Evolutionary conservation across 2,888 invertebrate species (phyloP), one percentile per base, ranked within the genome.

Genomic region (Tipula unca): DNA sequence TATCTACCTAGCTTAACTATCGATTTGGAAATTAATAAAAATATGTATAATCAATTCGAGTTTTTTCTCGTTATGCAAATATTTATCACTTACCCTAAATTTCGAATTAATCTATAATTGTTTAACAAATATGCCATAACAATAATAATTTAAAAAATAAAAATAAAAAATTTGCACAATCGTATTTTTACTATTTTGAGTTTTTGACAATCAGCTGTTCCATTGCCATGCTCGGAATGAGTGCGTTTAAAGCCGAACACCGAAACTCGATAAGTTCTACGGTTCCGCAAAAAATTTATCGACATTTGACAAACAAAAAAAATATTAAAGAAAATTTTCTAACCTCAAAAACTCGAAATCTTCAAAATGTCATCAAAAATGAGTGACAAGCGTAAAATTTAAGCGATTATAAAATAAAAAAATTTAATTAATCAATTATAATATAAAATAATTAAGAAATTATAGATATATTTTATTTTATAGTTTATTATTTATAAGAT

Each of bases 121-220:
- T 83, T 83, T 32, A 83, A 83, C 14, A 83, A 32, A 83, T 32
- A 83, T 5, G 83, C 83, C 83, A 83, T 83, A 69, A 25, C 25
- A 69, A n/a, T n/a, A n/a, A n/a, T n/a, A n/a, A n/a, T n/a, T 13
- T 20, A 48, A 48, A 32, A 32, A 32, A n/a, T n/a, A n/a, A 17
- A 48, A 48, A 69, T 25, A 25, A 25, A 3, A 10, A 17, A 4
- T 48, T 48, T 48, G 39, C 39, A 39, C 0, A 39, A 36, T 1
- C 36, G 4, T 10, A 36, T 5, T 5, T 36, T 36, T 8, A n/a
- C 29, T 13, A 29, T 82, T 29, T 32, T 83, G 2, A 1, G 3
- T 13, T 29, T 83, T 83, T 83, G 83, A 83, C 83, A 83, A 83
- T 83, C 83, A 83, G 83, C 83, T 83, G 83, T 83, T 83, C 32